Evolutionary conservation across 2,113 vertebrate species (phyloP).

Genomic region (Spea bombifrons): DNA sequence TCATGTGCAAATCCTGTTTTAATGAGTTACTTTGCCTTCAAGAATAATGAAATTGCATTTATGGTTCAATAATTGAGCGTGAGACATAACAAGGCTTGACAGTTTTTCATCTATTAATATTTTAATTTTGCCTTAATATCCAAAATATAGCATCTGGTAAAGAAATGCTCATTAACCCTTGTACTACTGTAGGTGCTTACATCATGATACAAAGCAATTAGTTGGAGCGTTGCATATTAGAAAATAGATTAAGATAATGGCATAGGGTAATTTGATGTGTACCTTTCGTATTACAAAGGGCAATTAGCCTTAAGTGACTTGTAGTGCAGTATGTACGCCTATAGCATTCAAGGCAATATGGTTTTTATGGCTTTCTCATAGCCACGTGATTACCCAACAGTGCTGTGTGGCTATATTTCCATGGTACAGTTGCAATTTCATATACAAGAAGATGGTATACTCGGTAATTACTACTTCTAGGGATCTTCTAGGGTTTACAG

Average conservation of each 20-base stretch:
- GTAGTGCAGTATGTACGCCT: not conserved
- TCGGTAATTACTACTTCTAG: too few relatives aligned
- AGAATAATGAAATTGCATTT: conserved; percentile 47
- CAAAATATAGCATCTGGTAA: conserved; percentile 32
- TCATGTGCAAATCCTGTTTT: conserved; percentile 45
- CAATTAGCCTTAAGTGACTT: not conserved
- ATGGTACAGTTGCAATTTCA: too few relatives aligned
- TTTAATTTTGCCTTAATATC: conserved; percentile 42
- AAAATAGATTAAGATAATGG: not conserved
- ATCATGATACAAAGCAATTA: conserved; percentile 26
- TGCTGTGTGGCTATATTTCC: too few relatives aligned
- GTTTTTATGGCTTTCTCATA: too few relatives aligned
- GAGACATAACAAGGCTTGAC: conserved; percentile 46
- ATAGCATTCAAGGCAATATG: not conserved
- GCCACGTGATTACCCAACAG: too few relatives aligned
- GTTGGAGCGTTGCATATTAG: not conserved
- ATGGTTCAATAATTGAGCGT: conserved; percentile 47
- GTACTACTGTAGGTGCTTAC: conserved; percentile 10
- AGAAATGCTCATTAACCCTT: conserved; percentile 38
- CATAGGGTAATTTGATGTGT: not conserved
- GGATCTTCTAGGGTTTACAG: too few relatives aligned
- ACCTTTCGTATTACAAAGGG: not conserved
- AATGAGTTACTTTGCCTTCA: conserved; percentile 47
- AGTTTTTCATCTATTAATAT: conserved; percentile 43
- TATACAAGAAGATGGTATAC: too few relatives aligned